Evolutionary conservation across 2,797 vertebrate species (phyloP), one percentile per base, ranked within the genome.

Genomic region (Sebastes nivosus): DNA sequence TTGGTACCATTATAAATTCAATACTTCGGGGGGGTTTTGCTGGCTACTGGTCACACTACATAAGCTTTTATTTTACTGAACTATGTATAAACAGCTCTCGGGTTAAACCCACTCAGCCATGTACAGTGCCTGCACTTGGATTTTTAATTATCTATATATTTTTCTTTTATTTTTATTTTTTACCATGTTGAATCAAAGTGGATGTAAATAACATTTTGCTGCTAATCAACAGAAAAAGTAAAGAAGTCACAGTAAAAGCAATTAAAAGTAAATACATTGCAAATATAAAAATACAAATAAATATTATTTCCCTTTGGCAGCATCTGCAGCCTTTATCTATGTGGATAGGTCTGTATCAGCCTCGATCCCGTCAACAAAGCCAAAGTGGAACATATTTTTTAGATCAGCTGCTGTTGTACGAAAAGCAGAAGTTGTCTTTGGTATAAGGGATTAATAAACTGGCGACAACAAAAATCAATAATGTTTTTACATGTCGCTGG

Each of bases 31-130:
- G 6, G 7, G 6, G 22, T 27, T 52, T 71, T 76, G n/a, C 34
- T 52, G 50, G 32, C 32, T 38, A 7, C 25, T 74, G 61, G 75
- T 80, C 67, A 77, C 10, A 27, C 68, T 12, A 38, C 27, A 52
- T 8, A 6, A 42, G 18, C 12, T 14, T 34, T 4, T 42, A 14
- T 50, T 36, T 52, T 12, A 50, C n/a, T 68, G 27, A 22, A 32
- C 14, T 32, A 9, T 66, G 14, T 13, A 7, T 27, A 8, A 27
- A n/a, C 27, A 67, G 32, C 22, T 57, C 46, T 57, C 64, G 16
- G 46, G 2, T 55, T 8, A 32, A 61, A 59, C 11, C 4, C 27
- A 38, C 59, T 64, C 36, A 72, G 58, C 4, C 20, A 27, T 14
- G 24, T 20, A 20, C 13, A 42, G 52, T 30, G 14, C n/a, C 0